A percentile compares a stretch with the other conserved stretches of the same genome.
Evolutionary conservation across 30 jellyfish, hydroid and myxozoan genomes (phyloP).

Genomic region (Cassiopea xamachana): DNA sequence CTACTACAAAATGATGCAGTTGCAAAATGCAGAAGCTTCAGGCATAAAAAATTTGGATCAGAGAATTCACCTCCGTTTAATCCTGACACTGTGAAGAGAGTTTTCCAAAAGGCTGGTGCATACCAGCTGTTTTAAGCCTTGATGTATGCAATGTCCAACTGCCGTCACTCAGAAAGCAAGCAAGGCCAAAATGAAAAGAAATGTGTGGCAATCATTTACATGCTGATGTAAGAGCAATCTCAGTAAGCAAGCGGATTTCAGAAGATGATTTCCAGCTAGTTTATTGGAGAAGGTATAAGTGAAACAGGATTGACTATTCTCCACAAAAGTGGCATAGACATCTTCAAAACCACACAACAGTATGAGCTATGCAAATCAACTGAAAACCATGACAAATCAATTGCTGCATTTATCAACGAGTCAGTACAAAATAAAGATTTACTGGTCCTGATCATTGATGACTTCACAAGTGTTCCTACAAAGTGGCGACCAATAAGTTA

Average conservation of each 20-base stretch:
- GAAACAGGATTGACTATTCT: constrained; percentile 37
- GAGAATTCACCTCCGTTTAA: constrained; percentile 31
- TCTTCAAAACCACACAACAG: constrained; percentile 22
- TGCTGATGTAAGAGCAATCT: constrained; percentile 35
- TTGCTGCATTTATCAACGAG: constrained; percentile 6
- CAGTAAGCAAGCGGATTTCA: constrained; percentile 47
- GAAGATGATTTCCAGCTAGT: neutral
- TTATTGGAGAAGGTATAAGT: constrained; percentile 16
- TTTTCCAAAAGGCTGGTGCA: constrained; percentile 32
- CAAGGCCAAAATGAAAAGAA: constrained; percentile 13
- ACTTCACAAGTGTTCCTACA: constrained; percentile 17
- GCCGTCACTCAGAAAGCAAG: constrained; percentile 12
- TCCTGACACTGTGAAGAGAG: constrained; percentile 14
- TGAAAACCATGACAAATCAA: neutral
- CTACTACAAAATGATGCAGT: constrained; percentile 26
- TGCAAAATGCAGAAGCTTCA: constrained; percentile 1
- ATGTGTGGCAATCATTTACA: constrained; percentile 23
- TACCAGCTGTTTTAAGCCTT: constrained; percentile 4
- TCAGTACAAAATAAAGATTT: constrained; percentile 18
- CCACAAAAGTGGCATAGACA: constrained; percentile 14
- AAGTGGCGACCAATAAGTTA: neutral
- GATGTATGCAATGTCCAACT: constrained; percentile 19
- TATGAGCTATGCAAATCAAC: neutral
- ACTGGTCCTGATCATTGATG: constrained; percentile 39
- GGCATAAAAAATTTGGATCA: constrained; percentile 14